Percentiles rank a stretch among this genome's conserved stretches.
Evolutionary conservation across 2,797 vertebrate genomes (phyloP).

Genomic region (Anisognathus igniventris): DNA sequence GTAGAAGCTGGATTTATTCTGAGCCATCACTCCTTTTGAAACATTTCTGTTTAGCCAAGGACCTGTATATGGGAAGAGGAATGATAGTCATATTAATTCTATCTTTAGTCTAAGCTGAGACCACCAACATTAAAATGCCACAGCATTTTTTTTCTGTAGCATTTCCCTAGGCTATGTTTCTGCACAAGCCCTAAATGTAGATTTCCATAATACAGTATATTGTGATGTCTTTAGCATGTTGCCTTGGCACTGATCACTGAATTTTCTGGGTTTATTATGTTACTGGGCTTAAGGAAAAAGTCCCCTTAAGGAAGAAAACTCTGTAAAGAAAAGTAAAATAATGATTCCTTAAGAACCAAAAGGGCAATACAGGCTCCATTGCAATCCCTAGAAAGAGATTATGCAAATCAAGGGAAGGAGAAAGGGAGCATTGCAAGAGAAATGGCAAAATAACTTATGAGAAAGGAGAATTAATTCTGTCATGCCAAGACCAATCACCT

Average conservation of each 20-base stretch:
- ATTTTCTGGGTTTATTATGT: conserved; percentile 9
- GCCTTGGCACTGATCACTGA: background rate
- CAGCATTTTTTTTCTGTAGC: background rate
- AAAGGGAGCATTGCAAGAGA: background rate
- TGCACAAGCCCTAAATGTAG: background rate
- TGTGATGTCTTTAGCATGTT: conserved; percentile 6
- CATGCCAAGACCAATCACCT: background rate
- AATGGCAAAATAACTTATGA: background rate
- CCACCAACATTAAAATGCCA: background rate
- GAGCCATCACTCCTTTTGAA: background rate
- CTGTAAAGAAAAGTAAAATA: background rate
- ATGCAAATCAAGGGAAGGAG: background rate
- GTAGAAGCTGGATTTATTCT: background rate
- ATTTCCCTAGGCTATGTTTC: background rate
- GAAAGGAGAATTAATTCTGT: background rate
- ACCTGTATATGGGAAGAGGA: background rate
- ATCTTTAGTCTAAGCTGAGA: background rate
- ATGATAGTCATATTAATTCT: background rate
- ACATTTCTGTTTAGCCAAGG: background rate
- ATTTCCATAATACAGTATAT: background rate
- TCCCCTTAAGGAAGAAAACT: background rate
- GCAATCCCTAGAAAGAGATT: background rate
- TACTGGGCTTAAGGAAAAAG: background rate
- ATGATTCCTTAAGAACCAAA: background rate
- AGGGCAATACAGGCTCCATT: background rate